Evolutionary conservation across 2,888 invertebrate genomes (phyloP).

Genomic region (Limnephilus marmoratus): DNA sequence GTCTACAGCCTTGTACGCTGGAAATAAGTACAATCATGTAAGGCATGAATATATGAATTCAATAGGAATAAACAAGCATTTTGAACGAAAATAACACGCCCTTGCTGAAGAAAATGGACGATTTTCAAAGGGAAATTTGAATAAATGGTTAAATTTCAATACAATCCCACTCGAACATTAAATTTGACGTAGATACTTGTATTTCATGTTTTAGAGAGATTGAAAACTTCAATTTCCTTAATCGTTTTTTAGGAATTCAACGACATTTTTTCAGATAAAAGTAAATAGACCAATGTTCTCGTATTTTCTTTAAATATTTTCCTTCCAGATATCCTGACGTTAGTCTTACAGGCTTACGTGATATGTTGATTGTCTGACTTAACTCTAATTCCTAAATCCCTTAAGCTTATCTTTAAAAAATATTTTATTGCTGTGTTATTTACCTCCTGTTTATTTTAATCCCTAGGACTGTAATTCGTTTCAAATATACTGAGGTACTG

Average conservation of each 20-base stretch:
- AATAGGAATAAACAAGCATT: conserved; percentile 36
- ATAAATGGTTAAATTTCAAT: conserved; percentile 24
- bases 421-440: too few relatives aligned
- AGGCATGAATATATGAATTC: conserved; percentile 39
- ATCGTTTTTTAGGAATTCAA: not conserved
- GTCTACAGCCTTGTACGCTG: conserved; percentile 1
- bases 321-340: not conserved
- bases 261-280: not conserved
- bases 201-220: not conserved
- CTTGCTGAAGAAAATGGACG: conserved; percentile 5
- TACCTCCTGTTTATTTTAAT: too few relatives aligned
- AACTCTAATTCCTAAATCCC: too few relatives aligned
- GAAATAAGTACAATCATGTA: conserved; percentile 32
- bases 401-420: too few relatives aligned
- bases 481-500: too few relatives aligned
- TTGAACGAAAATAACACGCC: conserved; percentile 19
- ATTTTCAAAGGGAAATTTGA: conserved; percentile 23
- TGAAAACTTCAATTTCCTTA: not conserved
- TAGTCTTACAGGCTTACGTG: too few relatives aligned
- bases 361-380: too few relatives aligned
- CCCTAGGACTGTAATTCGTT: too few relatives aligned
- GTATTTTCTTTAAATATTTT: not conserved
- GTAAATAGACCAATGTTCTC: not conserved
- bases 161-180: not conserved
- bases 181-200: not conserved